phyloP scores from a whole-genome alignment of 2,888 invertebrate species.

The Apotomis capreana region DNA sequence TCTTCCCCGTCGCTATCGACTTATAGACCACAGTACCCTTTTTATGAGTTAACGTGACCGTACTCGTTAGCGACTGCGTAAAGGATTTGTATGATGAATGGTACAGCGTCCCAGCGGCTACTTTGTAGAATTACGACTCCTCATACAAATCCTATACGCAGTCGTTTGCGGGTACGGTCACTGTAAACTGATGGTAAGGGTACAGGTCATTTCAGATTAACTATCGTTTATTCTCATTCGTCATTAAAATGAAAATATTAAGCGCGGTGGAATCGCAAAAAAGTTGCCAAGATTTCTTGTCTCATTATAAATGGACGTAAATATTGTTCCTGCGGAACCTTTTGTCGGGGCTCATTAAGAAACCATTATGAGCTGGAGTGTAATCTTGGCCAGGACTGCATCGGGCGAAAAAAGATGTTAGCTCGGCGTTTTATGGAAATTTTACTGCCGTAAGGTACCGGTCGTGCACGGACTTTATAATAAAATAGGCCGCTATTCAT shows the following conservation, averaged over 20 bases:
- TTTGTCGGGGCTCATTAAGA: slow-evolving; percentile 70
- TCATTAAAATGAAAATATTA: slow-evolving; percentile 56
- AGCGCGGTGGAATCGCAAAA: slow-evolving; percentile 57
- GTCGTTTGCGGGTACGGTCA: no score
- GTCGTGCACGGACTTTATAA: slow-evolving; percentile 19
- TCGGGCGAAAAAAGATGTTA: slow-evolving; percentile 43
- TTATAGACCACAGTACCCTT: no score
- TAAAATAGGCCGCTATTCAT: slow-evolving; percentile 19
- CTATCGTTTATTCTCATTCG: no score
- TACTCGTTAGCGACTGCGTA: no score
- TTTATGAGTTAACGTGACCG: no score
- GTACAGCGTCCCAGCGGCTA: no score
- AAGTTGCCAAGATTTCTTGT: slow-evolving; percentile 47
- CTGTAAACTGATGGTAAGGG: no score
- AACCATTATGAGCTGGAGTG: slow-evolving; percentile 63
- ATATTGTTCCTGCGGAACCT: slow-evolving; percentile 64
- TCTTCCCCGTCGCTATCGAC: no score
- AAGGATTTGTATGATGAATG: no score
- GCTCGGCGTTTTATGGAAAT: slow-evolving; percentile 43
- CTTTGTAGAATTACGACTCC: no score
- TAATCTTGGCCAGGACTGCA: slow-evolving; percentile 49
- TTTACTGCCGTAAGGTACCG: slow-evolving; percentile 24
- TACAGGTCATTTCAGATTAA: background rate
- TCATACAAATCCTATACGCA: no score
- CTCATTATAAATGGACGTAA: slow-evolving; percentile 70